These are phyloP conservation scores for Oeneis ivallda DNA, from an alignment of 2,888 invertebrate species.

Conservation along the genomic window DNA sequence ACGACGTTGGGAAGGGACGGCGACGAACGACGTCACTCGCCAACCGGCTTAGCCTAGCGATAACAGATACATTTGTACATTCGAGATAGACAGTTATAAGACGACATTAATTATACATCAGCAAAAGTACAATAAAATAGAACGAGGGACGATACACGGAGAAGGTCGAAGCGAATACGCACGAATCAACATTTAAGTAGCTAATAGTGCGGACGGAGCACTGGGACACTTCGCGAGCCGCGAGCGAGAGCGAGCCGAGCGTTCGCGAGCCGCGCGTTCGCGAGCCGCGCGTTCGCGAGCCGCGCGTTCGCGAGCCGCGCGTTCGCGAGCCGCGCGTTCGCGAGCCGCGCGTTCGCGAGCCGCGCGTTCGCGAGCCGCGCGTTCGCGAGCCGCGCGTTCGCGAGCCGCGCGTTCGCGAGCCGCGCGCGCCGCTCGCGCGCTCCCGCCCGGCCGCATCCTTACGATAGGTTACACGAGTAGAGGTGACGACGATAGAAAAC, in stretches of 20 bases:
- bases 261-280: conserved; percentile 3
- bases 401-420: conserved; percentile 12
- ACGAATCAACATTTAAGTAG: conserved; percentile 53
- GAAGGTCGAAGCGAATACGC: conserved; percentile 45
- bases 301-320: conserved; percentile 3
- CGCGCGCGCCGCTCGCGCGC: background rate
- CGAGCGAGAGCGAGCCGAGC: conserved; percentile 4
- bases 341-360: conserved; percentile 10
- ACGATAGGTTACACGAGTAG: conserved; percentile 1
- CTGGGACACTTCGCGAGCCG: conserved; percentile 34
- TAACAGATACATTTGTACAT: conserved; percentile 48
- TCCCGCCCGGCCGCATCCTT: background rate
- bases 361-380: conserved; percentile 8
- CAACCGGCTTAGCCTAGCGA: conserved; percentile 38
- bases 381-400: conserved; percentile 4
- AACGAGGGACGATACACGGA: conserved; percentile 39
- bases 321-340: conserved; percentile 4
- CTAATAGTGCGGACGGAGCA: conserved; percentile 41
- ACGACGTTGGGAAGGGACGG: background rate
- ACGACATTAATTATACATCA: conserved; percentile 29
- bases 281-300: conserved; percentile 12
- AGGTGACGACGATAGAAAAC: background rate
- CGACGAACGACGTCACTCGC: background rate
- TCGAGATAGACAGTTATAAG: conserved; percentile 35
- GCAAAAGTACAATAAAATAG: conserved; percentile 24